These are phyloP conservation scores for Jordanella pulchra DNA, from an alignment of 2,797 vertebrate genomes.

Conservation along the genomic window DNA sequence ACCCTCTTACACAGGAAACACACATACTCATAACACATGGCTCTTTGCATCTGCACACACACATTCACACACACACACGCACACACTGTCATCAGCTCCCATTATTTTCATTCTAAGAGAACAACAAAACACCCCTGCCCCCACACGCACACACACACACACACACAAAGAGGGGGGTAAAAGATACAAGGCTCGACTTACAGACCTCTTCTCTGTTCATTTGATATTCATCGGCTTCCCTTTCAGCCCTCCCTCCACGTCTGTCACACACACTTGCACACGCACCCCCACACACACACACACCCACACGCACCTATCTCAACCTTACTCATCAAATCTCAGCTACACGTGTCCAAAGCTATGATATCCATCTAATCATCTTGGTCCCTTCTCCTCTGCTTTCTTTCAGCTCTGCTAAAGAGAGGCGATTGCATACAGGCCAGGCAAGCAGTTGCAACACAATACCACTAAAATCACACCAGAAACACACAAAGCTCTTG, in stretches of 20 bases:
- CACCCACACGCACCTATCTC: slow-evolving; percentile 19
- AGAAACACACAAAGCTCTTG: slow-evolving; percentile 1
- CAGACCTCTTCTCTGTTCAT: slow-evolving; percentile 68
- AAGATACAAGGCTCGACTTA: slow-evolving; percentile 59
- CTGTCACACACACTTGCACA: slow-evolving; percentile 29
- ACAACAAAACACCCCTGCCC: slow-evolving; percentile 58
- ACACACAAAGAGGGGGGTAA: slow-evolving; percentile 7
- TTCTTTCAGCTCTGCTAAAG: slow-evolving; percentile 36
- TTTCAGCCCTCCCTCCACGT: slow-evolving; percentile 46
- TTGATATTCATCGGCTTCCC: slow-evolving; percentile 67
- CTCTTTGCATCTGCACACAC: slow-evolving; percentile 32
- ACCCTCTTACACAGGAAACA: slow-evolving; percentile 62
- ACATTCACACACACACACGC: slow-evolving; percentile 19
- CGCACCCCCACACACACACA: slow-evolving; percentile 9
- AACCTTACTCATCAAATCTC: slow-evolving; percentile 66
- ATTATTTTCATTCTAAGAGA: slow-evolving; percentile 60
- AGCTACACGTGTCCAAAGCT: slow-evolving; percentile 65
- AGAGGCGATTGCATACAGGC: slow-evolving; percentile 31
- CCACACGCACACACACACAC: slow-evolving; percentile 12
- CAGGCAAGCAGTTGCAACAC: slow-evolving; percentile 61
- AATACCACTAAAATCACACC: slow-evolving; percentile 45
- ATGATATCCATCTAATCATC: slow-evolving; percentile 68
- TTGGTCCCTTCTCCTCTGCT: slow-evolving; percentile 51
- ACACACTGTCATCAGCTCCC: slow-evolving; percentile 47
- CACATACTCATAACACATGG: slow-evolving; percentile 21